These are phyloP conservation scores for Macrobrachium rosenbergii DNA, from an alignment of 1,140 invertebrate species.

Conservation along the genomic window DNA sequence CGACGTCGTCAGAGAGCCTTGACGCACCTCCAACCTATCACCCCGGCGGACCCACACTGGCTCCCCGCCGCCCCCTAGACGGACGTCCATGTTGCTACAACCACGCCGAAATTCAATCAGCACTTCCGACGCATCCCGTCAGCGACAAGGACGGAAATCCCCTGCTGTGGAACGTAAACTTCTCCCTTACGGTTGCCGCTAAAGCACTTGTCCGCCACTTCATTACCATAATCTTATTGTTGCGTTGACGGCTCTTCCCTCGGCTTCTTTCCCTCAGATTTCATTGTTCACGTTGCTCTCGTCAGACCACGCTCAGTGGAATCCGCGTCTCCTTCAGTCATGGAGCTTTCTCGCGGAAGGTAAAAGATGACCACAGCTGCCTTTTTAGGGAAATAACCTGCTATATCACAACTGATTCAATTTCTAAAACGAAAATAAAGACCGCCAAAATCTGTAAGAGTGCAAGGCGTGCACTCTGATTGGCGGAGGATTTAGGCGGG, in stretches of 20 bases:
- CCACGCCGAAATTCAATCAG: constrained; percentile 65
- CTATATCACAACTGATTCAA: constrained; percentile 53
- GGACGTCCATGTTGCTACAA: constrained; percentile 68
- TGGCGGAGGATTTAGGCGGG: constrained; percentile 64
- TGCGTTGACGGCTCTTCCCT: constrained; percentile 62
- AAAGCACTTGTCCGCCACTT: constrained; percentile 66
- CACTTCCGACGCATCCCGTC: constrained; percentile 61
- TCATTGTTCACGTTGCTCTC: constrained; percentile 48
- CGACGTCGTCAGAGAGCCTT: constrained; percentile 67
- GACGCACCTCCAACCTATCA: constrained; percentile 69
- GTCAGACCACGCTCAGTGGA: not conserved
- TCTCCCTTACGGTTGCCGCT: constrained; percentile 58
- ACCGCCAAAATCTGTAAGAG: constrained; percentile 65
- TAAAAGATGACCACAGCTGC: not conserved
- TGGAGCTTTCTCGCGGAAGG: not conserved
- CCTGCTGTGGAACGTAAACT: not conserved
- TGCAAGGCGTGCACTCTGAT: constrained; percentile 61
- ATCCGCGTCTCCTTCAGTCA: not conserved
- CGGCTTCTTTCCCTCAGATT: constrained; percentile 62
- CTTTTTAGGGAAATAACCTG: constrained; percentile 25
- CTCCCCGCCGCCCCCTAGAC: constrained; percentile 69
- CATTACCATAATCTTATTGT: constrained; percentile 66
- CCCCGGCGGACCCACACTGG: constrained; percentile 71
- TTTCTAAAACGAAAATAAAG: constrained; percentile 65
- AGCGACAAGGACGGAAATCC: constrained; percentile 44